Conservation (phyloP, 1,140 invertebrate genomes). For the Drosophila serrata region DNA sequence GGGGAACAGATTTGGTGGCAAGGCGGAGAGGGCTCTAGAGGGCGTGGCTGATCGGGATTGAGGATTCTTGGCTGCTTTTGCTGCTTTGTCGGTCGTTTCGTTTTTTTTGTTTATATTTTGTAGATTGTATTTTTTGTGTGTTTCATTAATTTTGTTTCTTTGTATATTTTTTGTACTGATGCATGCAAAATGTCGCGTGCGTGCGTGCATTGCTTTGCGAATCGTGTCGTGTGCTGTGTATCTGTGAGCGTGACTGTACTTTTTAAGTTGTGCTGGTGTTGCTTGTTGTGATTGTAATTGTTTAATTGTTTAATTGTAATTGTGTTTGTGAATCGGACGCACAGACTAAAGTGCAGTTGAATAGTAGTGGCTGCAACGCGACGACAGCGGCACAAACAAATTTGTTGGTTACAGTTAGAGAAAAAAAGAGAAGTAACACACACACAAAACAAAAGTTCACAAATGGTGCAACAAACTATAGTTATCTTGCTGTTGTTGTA, state of each 20-base stretch:
- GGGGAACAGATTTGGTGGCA: constrained; percentile 26
- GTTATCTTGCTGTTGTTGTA: constrained; percentile 49
- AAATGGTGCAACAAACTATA: constrained; percentile 59
- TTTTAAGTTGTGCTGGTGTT: constrained; percentile 22
- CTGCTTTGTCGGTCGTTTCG: constrained; percentile 43
- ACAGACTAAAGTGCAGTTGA: constrained; percentile 44
- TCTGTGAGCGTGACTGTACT: constrained; percentile 37
- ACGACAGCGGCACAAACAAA: constrained; percentile 54
- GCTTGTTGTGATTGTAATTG: constrained; percentile 11
- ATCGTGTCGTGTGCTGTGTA: constrained; percentile 29
- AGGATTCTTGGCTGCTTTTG: constrained; percentile 60
- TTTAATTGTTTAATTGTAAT: constrained; percentile 21
- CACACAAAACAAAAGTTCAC: constrained; percentile 63
- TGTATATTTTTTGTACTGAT: constrained; percentile 28
- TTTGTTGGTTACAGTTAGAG: constrained; percentile 50
- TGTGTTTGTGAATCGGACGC: constrained; percentile 43
- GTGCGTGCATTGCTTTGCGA: constrained; percentile 41
- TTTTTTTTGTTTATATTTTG: constrained; percentile 10
- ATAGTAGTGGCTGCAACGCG: constrained; percentile 44
- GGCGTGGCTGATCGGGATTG: constrained; percentile 22
- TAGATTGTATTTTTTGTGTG: constrained; percentile 9
- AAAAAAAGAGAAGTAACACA: constrained; percentile 56
- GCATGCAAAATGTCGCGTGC: constrained; percentile 48
- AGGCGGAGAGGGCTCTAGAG: constrained; percentile 10
- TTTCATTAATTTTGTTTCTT: constrained; percentile 10